Conservation (phyloP, 2,797 vertebrate genomes). For the Channa striata region DNA sequence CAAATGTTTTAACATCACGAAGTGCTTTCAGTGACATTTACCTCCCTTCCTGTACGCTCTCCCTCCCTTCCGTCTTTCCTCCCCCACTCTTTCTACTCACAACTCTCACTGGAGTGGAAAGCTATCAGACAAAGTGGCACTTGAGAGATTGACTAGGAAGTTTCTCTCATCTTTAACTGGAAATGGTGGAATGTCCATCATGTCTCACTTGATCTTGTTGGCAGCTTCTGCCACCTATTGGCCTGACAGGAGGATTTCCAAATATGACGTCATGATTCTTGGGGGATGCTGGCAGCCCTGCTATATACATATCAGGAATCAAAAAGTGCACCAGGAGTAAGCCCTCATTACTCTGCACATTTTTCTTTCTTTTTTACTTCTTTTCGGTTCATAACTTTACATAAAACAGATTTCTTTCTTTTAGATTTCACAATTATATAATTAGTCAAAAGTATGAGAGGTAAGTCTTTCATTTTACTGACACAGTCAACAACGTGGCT, state of each 20-base stretch:
- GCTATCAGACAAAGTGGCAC: slow-evolving; percentile 83
- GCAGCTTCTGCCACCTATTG: slow-evolving; percentile 86
- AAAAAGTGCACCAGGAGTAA: slow-evolving; percentile 26
- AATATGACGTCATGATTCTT: slow-evolving; percentile 58
- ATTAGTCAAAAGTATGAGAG: slow-evolving; percentile 1
- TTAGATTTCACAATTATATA: not conserved
- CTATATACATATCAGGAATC: slow-evolving; percentile 39
- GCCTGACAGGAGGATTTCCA: slow-evolving; percentile 71
- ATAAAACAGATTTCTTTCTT: slow-evolving; percentile 4
- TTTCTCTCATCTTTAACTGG: slow-evolving; percentile 78
- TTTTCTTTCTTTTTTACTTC: slow-evolving; percentile 5
- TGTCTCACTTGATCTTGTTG: slow-evolving; percentile 61
- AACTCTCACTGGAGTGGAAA: slow-evolving; percentile 78
- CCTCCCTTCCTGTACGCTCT: slow-evolving; percentile 48
- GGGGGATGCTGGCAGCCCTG: slow-evolving; percentile 20
- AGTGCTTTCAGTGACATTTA: slow-evolving; percentile 74
- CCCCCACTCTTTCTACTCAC: slow-evolving; percentile 67
- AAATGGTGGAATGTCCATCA: slow-evolving; percentile 76
- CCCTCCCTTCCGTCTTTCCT: slow-evolving; percentile 46
- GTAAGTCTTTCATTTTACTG: slow-evolving; percentile 7
- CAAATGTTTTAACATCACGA: slow-evolving; percentile 73
- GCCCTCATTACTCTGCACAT: slow-evolving; percentile 11
- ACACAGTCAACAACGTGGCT: slow-evolving; percentile 9
- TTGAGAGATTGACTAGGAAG: slow-evolving; percentile 81
- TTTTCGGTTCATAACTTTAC: slow-evolving; percentile 1